Conservation (phyloP, 1,140 invertebrate species). For the Augochlora pura region DNA sequence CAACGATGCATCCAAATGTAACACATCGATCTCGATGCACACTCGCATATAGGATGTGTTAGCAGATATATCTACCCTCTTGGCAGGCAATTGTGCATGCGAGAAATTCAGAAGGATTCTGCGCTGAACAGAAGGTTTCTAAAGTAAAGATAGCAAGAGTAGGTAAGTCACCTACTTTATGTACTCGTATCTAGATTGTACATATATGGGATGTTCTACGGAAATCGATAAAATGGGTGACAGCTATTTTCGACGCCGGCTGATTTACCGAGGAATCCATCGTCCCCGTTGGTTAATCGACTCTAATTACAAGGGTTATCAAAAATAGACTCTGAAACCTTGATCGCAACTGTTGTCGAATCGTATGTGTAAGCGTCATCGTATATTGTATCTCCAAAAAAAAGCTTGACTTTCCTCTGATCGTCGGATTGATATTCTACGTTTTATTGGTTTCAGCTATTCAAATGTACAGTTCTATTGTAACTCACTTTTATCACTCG, state of each 20-base stretch:
- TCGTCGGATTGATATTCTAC: neutral
- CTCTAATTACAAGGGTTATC: neutral
- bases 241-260: conserved; percentile 19
- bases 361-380: too few species aligned
- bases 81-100: conserved; percentile 61
- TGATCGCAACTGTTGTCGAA: too few species aligned
- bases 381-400: too few species aligned
- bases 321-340: too few species aligned
- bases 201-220: conserved; percentile 53
- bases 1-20: conserved; percentile 38
- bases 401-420: neutral
- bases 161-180: conserved; percentile 48
- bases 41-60: conserved; percentile 29
- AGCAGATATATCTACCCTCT: conserved; percentile 47
- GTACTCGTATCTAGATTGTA: conserved; percentile 49
- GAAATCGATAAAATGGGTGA: conserved; percentile 56
- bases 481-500: conserved; percentile 15
- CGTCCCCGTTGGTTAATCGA: neutral
- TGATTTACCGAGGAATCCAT: conserved; percentile 8
- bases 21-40: conserved; percentile 34
- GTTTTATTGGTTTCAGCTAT: neutral
- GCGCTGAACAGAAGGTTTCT: conserved; percentile 44
- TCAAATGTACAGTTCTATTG: neutral
- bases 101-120: conserved; percentile 51
- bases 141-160: conserved; percentile 53